Conservation (phyloP, 2,113 vertebrate species). For the Hippocampus barbouri region DNA sequence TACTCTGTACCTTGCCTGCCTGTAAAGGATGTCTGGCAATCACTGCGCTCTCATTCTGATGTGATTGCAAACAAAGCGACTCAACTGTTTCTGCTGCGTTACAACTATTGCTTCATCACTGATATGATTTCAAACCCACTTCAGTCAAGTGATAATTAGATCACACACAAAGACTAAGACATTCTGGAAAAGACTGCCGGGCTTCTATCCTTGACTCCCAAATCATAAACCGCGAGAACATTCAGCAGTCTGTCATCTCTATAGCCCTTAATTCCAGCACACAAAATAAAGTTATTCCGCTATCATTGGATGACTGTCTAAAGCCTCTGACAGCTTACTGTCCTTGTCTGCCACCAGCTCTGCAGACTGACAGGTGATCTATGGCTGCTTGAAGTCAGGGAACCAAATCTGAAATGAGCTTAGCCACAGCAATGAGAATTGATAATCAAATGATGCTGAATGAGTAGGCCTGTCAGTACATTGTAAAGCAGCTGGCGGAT, state of each 20-base stretch:
- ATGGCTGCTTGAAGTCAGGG: constrained; percentile 53
- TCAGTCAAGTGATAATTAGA: constrained; percentile 19
- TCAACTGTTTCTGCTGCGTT: constrained; percentile 12
- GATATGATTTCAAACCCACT: constrained; percentile 11
- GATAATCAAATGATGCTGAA: constrained; percentile 70
- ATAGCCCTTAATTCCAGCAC: constrained; percentile 40
- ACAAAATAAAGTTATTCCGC: constrained; percentile 55
- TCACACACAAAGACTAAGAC: background rate
- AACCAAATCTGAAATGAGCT: constrained; percentile 66
- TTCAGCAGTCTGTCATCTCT: constrained; percentile 43
- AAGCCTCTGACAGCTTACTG: constrained; percentile 46
- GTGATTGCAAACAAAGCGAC: constrained; percentile 24
- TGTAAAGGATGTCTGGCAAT: constrained; percentile 36
- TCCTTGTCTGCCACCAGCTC: constrained; percentile 48
- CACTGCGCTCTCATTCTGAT: constrained; percentile 24
- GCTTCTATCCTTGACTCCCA: constrained; percentile 13
- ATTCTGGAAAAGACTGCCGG: constrained; percentile 21
- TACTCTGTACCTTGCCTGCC: constrained; percentile 3
- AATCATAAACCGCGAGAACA: constrained; percentile 1
- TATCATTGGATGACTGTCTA: constrained; percentile 42
- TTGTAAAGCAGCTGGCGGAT: constrained; percentile 62
- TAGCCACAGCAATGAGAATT: constrained; percentile 65
- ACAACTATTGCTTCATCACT: constrained; percentile 7
- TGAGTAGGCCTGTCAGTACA: constrained; percentile 64
- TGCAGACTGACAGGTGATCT: constrained; percentile 69